Evolutionary conservation across 2,888 invertebrate species (phyloP).

Genomic region (Stomorhina lunata): DNA sequence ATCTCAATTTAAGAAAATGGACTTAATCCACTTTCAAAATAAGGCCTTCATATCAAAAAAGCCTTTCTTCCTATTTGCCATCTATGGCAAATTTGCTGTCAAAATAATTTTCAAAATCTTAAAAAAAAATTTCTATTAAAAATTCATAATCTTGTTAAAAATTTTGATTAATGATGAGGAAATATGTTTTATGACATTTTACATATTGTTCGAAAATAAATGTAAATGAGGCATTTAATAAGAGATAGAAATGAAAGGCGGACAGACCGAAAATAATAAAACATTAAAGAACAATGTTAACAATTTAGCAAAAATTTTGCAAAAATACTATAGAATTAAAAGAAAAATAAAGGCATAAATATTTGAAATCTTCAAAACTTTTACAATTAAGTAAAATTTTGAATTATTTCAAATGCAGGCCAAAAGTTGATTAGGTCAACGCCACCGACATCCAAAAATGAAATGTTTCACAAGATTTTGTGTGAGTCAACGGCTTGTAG

Average conservation of each 20-base stretch:
- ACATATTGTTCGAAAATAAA: slow-evolving; percentile 19
- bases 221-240: slow-evolving; percentile 32
- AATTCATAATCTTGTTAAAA: slow-evolving; percentile 1
- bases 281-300: slow-evolving; percentile 13
- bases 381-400: neutral
- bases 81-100: too few species aligned
- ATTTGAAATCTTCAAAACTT: neutral
- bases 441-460: slow-evolving; percentile 32
- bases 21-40: too few species aligned
- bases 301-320: slow-evolving; percentile 4
- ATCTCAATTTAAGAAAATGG: too few species aligned
- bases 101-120: neutral
- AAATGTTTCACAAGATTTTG: neutral
- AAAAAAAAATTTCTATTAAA: neutral
- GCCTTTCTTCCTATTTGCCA: too few species aligned
- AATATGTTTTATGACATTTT: slow-evolving; percentile 31
- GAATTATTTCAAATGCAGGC: slow-evolving; percentile 48
- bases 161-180: slow-evolving; percentile 35
- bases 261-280: neutral
- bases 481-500: neutral
- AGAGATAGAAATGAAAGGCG: neutral
- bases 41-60: too few species aligned
- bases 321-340: neutral
- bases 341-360: neutral
- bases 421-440: slow-evolving; percentile 68